These are phyloP conservation scores for Sinocyclocheilus grahami DNA, from an alignment of 2,113 vertebrate species.

Conservation along the genomic window DNA sequence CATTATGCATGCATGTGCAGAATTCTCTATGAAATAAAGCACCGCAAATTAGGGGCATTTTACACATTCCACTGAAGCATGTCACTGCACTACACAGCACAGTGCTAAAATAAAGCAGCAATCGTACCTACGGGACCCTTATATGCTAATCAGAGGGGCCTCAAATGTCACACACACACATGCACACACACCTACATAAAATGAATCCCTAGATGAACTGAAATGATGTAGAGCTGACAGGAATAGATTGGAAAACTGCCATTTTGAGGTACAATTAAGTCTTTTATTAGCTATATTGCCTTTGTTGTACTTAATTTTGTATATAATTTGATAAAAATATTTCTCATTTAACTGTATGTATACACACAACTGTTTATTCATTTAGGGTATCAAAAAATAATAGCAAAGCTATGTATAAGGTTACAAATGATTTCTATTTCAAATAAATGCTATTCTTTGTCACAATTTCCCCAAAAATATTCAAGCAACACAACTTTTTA, in stretches of 20 bases:
- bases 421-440: too few species aligned
- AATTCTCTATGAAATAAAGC: constrained; percentile 46
- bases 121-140: background rate
- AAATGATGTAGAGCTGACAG: background rate
- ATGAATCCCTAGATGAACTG: constrained; percentile 14
- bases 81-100: background rate
- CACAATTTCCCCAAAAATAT: too few species aligned
- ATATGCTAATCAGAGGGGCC: constrained; percentile 11
- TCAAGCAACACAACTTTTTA: too few species aligned
- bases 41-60: constrained; percentile 16
- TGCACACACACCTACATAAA: background rate
- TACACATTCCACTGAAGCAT: constrained; percentile 8
- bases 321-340: background rate
- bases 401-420: too few species aligned
- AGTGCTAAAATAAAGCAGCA: constrained; percentile 18
- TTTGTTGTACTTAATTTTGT: background rate
- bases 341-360: background rate
- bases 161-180: background rate
- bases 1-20: constrained; percentile 67
- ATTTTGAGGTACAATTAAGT: background rate
- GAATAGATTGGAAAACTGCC: constrained; percentile 17
- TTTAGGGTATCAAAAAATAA: background rate
- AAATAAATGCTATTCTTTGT: too few species aligned
- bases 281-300: background rate
- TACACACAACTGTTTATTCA: background rate